Evolutionary conservation across 2,797 vertebrate genomes (phyloP), one percentile per base, ranked within the genome.

Genomic region (Chelidonichthys spinosus): DNA sequence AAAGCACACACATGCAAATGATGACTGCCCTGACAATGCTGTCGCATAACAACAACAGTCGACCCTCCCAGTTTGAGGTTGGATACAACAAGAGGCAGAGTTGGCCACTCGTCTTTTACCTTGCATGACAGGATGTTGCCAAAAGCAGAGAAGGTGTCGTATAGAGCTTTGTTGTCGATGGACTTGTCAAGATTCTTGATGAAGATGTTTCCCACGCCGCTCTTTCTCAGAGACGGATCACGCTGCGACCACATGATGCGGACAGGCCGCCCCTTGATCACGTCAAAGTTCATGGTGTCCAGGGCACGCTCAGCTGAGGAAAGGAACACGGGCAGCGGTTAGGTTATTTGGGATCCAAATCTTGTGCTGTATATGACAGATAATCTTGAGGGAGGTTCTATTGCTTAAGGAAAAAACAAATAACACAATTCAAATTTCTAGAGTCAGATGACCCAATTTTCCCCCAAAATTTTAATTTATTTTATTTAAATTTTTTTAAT

Each of bases 241-340:
- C 98, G 96, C 92, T 99, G 98, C 69, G 97, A 95, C 98, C 98
- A 99, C 98, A 99, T 99, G 90, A 99, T 99, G 84, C 98, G 97
- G 59, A 99, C 96, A 42, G 98, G 98, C 65, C 97, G 95, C 80
- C 98, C 98, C 89, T 99, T 99, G 89, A 99, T 99, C 84, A 99
- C 97, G 36, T 99, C 98, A 55, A 99, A 99, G 92, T 99, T 99
- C 98, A 99, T 99, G 60, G 98, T 99, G 94, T 99, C 98, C 93
- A 99, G 93, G 54, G 98, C 98, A 77, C 97, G 95, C 85, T 99
- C 98, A 53, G 98, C 98, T 99, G 85, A 43, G 11, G 36, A 32
- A 46, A 50, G 4, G 65, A 69, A 71, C 65, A 78, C 18, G 55
- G 43, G 60, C 4, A 53, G 3, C n/a, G 15, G 11, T 44, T 36